Evolutionary conservation across 2,888 invertebrate species (phyloP), one percentile per base, ranked within the genome.

Genomic region (Salticus scenicus): DNA sequence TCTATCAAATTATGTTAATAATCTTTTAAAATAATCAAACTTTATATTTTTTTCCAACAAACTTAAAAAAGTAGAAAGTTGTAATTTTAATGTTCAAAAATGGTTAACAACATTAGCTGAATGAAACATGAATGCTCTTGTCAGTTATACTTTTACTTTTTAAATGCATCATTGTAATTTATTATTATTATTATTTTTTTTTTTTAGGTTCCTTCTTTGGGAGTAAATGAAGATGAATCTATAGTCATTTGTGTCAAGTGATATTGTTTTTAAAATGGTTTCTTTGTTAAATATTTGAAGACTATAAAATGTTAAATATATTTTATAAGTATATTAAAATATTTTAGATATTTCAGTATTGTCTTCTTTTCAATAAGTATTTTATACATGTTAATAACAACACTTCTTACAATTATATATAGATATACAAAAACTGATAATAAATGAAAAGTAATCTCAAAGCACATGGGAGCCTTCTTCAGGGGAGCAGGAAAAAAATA

Each of bases 201-300:
- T 24, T 79, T 72, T 20, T 31, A 79, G 78, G 64, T 79, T 42
- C 78, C 64, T 79, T 79, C 30, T 78, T 72, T 71, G 17, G 31
- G 24, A 37, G 57, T 67, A 20, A 30, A 2, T 69, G 51, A 76
- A 76, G 31, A 41, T 51, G 42, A 67, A 31, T 31, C 20, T 64
- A 30, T 20, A 51, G 57, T 27, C 20, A 74, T 28, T 76, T 28
- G 31, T 42, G 8, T 31, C 28, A 57, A 57, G 30, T 47, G 24
- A 37, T 33, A 33, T 51, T 76, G 30, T 66, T 42, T 57, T 57
- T 4, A 24, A 51, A 33, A 37, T 14, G 42, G 27, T 31, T 75
- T 28, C 64, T 4, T 75, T 37, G 33, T 66, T 30, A 64, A 8
- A 12, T 8, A 66, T 30, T 66, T 30, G 14, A 31, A 33, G 17